Evolutionary conservation across 2,888 invertebrate genomes (phyloP), one percentile per base, ranked within the genome.

Genomic region (Cephus sareptanus): DNA sequence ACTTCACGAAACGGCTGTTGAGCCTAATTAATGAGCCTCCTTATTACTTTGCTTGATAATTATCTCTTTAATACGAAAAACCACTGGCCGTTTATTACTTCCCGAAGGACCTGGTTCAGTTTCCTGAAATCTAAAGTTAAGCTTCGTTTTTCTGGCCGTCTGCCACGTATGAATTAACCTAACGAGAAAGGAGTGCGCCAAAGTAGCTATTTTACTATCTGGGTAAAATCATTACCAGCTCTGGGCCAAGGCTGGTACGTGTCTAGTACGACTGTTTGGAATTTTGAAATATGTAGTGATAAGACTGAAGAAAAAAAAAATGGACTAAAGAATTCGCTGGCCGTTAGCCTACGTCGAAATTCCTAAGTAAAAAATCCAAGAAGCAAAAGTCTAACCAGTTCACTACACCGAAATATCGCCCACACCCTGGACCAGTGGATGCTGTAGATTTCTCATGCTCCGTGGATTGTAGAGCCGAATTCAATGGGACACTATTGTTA

Each of bases 141-240:
- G 56, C 56, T 34, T 71, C 31, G 71, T 71, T 71, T 13, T 23
- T 13, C 79, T 87, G 88, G 88, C 81, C 71, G 6, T 1, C 33
- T 75, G 85, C 86, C 87, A 87, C 77, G 81, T 83, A 80, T 77
- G 83, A 87, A 88, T 88, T 88, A 88, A 86, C 83, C 83, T 87
- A 88, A 87, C 85, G 86, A 87, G 84, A 77, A 23, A 9, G 83
- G 69, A 34, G 56, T 30, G 71, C 31, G 71, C 23, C 56, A 23
- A 56, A 56, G 56, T 23, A 23, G 56, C 6, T 6, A 2, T 23
- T 56, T 56, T 56, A 56, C 56, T 56, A 56, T 9, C 56, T 6
- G 23, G 56, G 2, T 56, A 56, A 23, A 56, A 23, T 56, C 23
- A 23, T 15, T 23, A 56, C 9, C 23, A 23, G 23, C 0, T 2